phyloP scores from a whole-genome alignment of 2,113 vertebrate species.

The Eretmochelys imbricata region DNA sequence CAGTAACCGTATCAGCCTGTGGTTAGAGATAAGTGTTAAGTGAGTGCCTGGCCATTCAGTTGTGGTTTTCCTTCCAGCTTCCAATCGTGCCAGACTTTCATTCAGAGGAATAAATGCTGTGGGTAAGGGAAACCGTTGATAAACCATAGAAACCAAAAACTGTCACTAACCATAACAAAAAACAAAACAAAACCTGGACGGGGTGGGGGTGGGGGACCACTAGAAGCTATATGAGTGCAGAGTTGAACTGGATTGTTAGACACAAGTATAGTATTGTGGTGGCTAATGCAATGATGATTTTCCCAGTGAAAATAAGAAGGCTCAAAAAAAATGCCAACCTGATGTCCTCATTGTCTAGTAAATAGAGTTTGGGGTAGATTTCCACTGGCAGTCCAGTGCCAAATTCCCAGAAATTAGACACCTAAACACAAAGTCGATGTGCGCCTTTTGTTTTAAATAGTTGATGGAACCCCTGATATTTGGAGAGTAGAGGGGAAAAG shows the following conservation, averaged over 20 bases:
- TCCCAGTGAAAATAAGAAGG: conserved; percentile 40
- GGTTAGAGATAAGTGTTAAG: conserved; percentile 81
- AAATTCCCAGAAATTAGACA: neutral
- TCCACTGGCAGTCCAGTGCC: neutral
- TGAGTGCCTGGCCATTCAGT: conserved; percentile 78
- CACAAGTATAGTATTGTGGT: neutral
- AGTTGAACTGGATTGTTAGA: neutral
- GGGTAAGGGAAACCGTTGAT: conserved; percentile 83
- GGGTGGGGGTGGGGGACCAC: conserved; percentile 2
- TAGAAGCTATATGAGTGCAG: neutral
- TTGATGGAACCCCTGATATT: neutral
- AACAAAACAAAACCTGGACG: conserved; percentile 17
- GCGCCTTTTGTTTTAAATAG: neutral
- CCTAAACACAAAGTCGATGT: neutral
- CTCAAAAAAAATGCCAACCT: neutral
- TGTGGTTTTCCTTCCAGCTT: conserved; percentile 85
- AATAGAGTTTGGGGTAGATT: neutral
- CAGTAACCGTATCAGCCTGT: conserved; percentile 82
- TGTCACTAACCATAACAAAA: conserved; percentile 72
- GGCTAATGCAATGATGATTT: conserved; percentile 15
- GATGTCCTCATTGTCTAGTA: neutral
- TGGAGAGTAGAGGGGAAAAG: neutral
- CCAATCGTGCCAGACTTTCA: conserved; percentile 81
- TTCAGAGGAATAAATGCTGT: conserved; percentile 76
- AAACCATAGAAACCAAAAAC: conserved; percentile 84